Evolutionary conservation across 2,797 vertebrate species (phyloP), one percentile per base, ranked within the genome.

Genomic region (Nasua narica): DNA sequence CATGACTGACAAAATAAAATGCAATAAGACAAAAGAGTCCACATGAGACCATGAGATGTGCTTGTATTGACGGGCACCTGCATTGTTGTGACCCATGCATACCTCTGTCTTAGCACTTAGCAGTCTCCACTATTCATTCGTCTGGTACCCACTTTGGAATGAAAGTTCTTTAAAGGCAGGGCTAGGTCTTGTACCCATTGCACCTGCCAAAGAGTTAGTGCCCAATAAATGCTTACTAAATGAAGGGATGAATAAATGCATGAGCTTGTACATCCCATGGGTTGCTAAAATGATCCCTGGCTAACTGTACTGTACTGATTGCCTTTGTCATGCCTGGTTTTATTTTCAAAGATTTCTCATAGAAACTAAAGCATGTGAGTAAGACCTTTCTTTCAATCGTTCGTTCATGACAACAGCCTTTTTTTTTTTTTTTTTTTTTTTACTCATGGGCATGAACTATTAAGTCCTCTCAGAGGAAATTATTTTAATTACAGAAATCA

Each of bases 401-500:
- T 95, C 94, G 90, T 94, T 97, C 86, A 90, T 60, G 90, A 96
- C 93, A 93, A 67, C 65, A 85, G 54, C 8, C 40, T 81, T 58
- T 46, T 76, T 43, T 43, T 16, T 40, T 77, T 81, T 58, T 46
- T 88, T 43, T 25, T 23, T 60, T 83, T 67, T 90, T 52, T 77
- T 29, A 93, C 87, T 93, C 74, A 8, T 88, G 95, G 94, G 77
- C 58, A 92, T 78, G 87, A 95, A 93, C 5, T 74, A 96, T 81
- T 93, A 96, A 92, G 76, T 27, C 6, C 72, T 96, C 97, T 97
- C 96, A 65, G 65, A 78, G 95, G 97, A 97, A 97, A 97, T 96
- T 95, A 93, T 95, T 97, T 96, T 97, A 97, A 98, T 97, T 97
- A 97, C 87, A 93, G 67, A 98, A 97, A 96, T 96, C 79, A 95